Percentiles rank a stretch among this genome's conserved stretches.
phyloP scores from a whole-genome alignment of 2,797 vertebrate genomes.

The Spinibarbus caldwelli region DNA sequence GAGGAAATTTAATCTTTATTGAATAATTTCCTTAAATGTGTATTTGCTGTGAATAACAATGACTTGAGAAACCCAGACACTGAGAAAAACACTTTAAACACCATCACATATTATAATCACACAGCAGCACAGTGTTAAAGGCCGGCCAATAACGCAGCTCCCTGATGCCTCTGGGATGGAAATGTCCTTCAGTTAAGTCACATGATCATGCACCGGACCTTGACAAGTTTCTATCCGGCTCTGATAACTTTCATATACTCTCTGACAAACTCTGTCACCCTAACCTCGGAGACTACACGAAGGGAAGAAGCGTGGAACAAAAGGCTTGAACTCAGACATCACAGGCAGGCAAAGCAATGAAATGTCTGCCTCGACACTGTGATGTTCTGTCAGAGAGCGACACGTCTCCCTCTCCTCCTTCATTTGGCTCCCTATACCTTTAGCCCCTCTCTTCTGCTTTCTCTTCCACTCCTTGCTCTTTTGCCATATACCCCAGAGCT shows the following conservation, averaged over 20 bases:
- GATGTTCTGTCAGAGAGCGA: constrained; percentile 47
- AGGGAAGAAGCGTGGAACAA: constrained; percentile 21
- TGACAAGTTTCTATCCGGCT: constrained; percentile 16
- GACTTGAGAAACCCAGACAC: background rate
- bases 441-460: background rate
- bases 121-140: background rate
- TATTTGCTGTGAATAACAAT: constrained; percentile 11
- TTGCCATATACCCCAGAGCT: constrained; percentile 56
- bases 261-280: constrained; percentile 25
- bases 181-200: constrained; percentile 35
- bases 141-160: constrained; percentile 1
- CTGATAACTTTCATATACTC: constrained; percentile 35
- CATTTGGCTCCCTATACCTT: background rate
- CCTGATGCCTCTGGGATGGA: constrained; percentile 26
- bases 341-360: constrained; percentile 28
- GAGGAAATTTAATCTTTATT: background rate
- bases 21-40: background rate
- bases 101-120: background rate
- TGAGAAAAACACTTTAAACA: background rate
- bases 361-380: constrained; percentile 30
- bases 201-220: constrained; percentile 27
- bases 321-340: constrained; percentile 44
- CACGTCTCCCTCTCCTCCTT: constrained; percentile 25
- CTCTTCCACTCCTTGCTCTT: constrained; percentile 11
- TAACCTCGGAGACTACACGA: constrained; percentile 40